phyloP scores from a whole-genome alignment of 2,113 vertebrate genomes.

The Apodemus sylvaticus region DNA sequence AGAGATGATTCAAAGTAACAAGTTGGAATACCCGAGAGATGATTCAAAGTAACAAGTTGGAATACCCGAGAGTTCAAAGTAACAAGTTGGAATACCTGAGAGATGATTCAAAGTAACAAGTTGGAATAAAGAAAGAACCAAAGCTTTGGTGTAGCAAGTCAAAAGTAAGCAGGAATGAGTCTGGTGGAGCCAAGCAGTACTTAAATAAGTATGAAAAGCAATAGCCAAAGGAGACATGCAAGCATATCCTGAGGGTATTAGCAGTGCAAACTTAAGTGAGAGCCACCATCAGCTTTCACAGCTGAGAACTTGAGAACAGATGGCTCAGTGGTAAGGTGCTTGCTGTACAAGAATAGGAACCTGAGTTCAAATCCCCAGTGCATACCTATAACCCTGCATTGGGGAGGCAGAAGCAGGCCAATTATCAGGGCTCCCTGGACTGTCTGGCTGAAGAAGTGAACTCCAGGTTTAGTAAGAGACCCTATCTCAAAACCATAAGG shows the following conservation, averaged over 20 bases:
- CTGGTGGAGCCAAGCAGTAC: background rate
- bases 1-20: background rate
- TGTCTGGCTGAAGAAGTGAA: background rate
- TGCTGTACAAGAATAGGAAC: background rate
- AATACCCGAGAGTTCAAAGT: background rate
- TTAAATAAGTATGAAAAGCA: slow-evolving; percentile 2
- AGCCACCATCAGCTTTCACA: background rate
- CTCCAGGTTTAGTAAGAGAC: background rate
- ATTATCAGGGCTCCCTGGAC: background rate
- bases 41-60: background rate
- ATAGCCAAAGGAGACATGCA: background rate
- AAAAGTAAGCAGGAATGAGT: background rate
- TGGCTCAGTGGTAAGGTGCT: background rate
- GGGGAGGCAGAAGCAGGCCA: background rate
- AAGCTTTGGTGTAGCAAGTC: background rate
- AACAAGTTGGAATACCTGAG: background rate
- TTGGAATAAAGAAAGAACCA: background rate
- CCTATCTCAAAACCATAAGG: no score
- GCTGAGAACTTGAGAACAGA: no score
- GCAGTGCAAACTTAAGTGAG: background rate
- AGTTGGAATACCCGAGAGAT: background rate
- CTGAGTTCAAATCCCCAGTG: background rate
- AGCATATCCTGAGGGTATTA: background rate
- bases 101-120: background rate
- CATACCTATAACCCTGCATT: background rate